A percentile compares a stretch with the other conserved stretches of the same genome.
phyloP scores from a whole-genome alignment of 2,888 invertebrate species.

The Eulithis prunata region DNA sequence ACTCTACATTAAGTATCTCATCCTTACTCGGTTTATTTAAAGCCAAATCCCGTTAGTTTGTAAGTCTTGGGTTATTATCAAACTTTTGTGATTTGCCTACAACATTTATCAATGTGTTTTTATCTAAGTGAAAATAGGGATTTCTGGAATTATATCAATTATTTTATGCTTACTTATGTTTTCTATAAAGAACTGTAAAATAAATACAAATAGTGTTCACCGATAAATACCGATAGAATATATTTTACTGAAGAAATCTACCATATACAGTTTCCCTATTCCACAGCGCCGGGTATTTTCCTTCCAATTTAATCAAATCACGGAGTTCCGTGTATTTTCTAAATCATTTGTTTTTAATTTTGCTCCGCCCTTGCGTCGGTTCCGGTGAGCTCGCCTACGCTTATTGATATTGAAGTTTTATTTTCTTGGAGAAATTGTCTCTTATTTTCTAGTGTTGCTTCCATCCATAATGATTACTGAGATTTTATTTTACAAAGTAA shows the following conservation, averaged over 20 bases:
- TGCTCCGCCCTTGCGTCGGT: constrained; percentile 12
- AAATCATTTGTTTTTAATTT: constrained; percentile 79
- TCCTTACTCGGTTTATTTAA: too few species aligned
- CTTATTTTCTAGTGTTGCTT: constrained; percentile 9
- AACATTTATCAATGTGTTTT: too few species aligned
- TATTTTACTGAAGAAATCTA: not conserved
- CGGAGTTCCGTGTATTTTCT: constrained; percentile 49
- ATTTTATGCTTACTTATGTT: too few species aligned
- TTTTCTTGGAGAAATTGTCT: constrained; percentile 18
- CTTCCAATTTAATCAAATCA: constrained; percentile 79
- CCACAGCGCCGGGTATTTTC: constrained; percentile 67
- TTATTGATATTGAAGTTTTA: constrained; percentile 26
- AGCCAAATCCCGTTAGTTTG: too few species aligned
- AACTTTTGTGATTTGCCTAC: too few species aligned
- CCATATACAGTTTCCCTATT: constrained; percentile 39
- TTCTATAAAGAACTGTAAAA: too few species aligned
- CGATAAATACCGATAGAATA: not conserved
- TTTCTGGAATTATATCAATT: too few species aligned
- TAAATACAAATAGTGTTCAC: too few species aligned
- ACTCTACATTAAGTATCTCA: too few species aligned
- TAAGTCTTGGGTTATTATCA: too few species aligned
- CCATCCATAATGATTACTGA: not conserved
- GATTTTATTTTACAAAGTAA: not conserved
- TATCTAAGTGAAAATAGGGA: too few species aligned
- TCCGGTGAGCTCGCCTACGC: constrained; percentile 36